Evolutionary conservation across 2,888 invertebrate species (phyloP).

Genomic region (Apodemia duryi): DNA sequence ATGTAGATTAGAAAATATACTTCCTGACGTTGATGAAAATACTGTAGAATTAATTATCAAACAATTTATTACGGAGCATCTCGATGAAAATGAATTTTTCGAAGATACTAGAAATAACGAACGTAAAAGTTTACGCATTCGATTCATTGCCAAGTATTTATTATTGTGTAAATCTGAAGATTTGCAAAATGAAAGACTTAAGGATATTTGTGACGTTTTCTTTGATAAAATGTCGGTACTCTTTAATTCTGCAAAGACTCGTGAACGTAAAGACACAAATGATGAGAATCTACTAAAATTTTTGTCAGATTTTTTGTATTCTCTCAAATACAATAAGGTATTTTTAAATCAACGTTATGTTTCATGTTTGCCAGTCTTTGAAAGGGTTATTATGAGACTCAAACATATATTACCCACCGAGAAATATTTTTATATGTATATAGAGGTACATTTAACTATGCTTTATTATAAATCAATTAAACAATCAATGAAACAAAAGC

Average conservation of each 20-base stretch:
- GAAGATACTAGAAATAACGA: too few relatives aligned
- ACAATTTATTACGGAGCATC: conserved; percentile 32
- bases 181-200: conserved; percentile 36
- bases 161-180: conserved; percentile 40
- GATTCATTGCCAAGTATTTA: conserved; percentile 46
- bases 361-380: conserved; percentile 43
- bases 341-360: conserved; percentile 42
- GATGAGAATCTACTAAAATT: conserved; percentile 24
- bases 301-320: conserved; percentile 33
- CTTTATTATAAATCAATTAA: conserved; percentile 48
- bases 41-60: conserved; percentile 35
- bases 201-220: conserved; percentile 39
- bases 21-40: conserved; percentile 36
- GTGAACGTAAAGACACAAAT: conserved; percentile 17
- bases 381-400: conserved; percentile 39
- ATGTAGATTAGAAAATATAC: conserved; percentile 34
- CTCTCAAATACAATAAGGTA: conserved; percentile 42
- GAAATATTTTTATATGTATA: conserved; percentile 40
- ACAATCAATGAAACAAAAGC: conserved; percentile 38
- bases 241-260: conserved; percentile 16
- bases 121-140: neutral
- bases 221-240: conserved; percentile 37
- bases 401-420: conserved; percentile 42
- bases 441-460: conserved; percentile 46
- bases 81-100: conserved; percentile 18